These are phyloP conservation scores for Sparus aurata DNA, from an alignment of 2,797 vertebrate species.

Conservation along the genomic window DNA sequence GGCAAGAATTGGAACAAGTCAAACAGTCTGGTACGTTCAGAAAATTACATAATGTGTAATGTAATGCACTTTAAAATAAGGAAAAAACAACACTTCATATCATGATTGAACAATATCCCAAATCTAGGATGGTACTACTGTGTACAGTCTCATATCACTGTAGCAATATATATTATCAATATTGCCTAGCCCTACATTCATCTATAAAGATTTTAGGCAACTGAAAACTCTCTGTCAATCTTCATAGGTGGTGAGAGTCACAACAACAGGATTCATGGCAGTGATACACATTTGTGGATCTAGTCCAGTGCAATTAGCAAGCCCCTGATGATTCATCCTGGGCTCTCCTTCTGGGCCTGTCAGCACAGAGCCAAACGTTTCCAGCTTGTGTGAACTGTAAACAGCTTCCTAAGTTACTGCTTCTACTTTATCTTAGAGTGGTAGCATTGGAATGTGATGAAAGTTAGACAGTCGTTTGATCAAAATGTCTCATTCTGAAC, in stretches of 20 bases:
- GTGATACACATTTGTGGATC: slow-evolving; percentile 8
- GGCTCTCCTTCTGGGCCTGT: background rate
- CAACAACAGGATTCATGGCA: slow-evolving; percentile 4
- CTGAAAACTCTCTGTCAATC: background rate
- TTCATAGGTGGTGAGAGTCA: background rate
- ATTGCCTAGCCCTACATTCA: background rate
- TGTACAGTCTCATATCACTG: too few relatives aligned
- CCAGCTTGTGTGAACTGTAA: slow-evolving; percentile 13
- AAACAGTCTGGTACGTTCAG: too few relatives aligned
- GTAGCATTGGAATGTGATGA: background rate
- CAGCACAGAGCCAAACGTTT: slow-evolving; percentile 16
- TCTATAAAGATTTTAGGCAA: background rate
- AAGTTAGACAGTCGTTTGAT: background rate
- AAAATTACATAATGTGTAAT: too few relatives aligned
- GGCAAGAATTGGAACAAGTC: too few relatives aligned
- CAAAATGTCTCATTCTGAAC: background rate
- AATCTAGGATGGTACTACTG: too few relatives aligned
- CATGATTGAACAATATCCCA: too few relatives aligned
- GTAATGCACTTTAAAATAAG: too few relatives aligned
- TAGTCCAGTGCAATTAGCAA: slow-evolving; percentile 20
- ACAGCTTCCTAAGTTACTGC: background rate
- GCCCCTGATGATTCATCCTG: slow-evolving; percentile 3
- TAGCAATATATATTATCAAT: too few relatives aligned
- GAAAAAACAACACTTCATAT: too few relatives aligned
- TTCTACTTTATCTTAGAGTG: background rate